Percentiles rank a stretch among this genome's conserved stretches.
phyloP scores from a whole-genome alignment of 2,888 invertebrate genomes.

The Macropis europaea region DNA sequence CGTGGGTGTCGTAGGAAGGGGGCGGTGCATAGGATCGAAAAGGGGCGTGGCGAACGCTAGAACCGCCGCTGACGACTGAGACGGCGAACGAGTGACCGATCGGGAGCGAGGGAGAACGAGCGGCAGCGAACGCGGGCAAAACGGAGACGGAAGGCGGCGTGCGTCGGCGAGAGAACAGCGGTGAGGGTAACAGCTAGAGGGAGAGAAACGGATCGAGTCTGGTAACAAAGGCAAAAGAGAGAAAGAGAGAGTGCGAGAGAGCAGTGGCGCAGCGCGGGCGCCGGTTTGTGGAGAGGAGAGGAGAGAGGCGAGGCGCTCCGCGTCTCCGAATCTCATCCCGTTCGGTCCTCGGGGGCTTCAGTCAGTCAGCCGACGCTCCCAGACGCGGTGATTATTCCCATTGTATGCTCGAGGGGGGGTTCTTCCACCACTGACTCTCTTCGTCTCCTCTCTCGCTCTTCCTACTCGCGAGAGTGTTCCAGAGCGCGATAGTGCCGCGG shows the following conservation, averaged over 20 bases:
- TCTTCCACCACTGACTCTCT: slow-evolving; percentile 52
- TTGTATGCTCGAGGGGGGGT: slow-evolving; percentile 68
- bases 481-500: slow-evolving; percentile 36
- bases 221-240: slow-evolving; percentile 45
- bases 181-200: neutral
- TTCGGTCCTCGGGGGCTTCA: slow-evolving; percentile 72
- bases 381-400: slow-evolving; percentile 77
- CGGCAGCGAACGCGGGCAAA: neutral
- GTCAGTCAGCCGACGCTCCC: slow-evolving; percentile 76
- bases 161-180: neutral
- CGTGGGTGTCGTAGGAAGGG: slow-evolving; percentile 73
- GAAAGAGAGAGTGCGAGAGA: slow-evolving; percentile 21
- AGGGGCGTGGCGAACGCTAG: slow-evolving; percentile 71
- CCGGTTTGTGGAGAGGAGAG: slow-evolving; percentile 45
- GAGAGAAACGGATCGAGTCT: slow-evolving; percentile 1
- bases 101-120: slow-evolving; percentile 13
- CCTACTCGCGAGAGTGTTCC: slow-evolving; percentile 27
- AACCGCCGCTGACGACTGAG: slow-evolving; percentile 34
- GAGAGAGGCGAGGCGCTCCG: slow-evolving; percentile 48
- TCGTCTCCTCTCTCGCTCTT: slow-evolving; percentile 46
- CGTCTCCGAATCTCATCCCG: slow-evolving; percentile 73
- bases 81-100: slow-evolving; percentile 1
- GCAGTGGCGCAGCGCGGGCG: slow-evolving; percentile 51
- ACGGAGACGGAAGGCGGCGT: neutral
- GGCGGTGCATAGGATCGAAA: slow-evolving; percentile 69